Conservation (phyloP, 2,113 vertebrate genomes). For the Silurus glanis region DNA sequence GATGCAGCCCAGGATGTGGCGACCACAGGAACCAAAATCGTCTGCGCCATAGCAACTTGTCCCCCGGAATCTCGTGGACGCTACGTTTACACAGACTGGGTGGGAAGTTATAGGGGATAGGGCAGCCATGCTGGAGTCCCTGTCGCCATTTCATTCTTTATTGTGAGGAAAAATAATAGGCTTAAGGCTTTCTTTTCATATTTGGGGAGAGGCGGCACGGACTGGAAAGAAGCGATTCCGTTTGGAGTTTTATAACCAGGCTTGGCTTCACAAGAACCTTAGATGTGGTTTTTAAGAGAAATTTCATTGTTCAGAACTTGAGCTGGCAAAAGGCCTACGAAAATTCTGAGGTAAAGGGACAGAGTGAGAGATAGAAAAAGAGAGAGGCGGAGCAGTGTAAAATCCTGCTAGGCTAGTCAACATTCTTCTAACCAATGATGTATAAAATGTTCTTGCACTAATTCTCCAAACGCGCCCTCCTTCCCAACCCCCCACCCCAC, state of each 20-base stretch:
- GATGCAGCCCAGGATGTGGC: slow-evolving; percentile 52
- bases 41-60: slow-evolving; percentile 46
- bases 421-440: background rate
- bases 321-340: slow-evolving; percentile 50
- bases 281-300: slow-evolving; percentile 60
- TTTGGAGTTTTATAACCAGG: slow-evolving; percentile 57
- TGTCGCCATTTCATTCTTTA: slow-evolving; percentile 47
- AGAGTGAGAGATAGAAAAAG: slow-evolving; percentile 20
- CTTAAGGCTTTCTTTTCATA: slow-evolving; percentile 74
- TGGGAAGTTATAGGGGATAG: slow-evolving; percentile 41
- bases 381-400: slow-evolving; percentile 64
- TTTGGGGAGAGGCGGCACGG: slow-evolving; percentile 57
- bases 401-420: background rate
- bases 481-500: slow-evolving; percentile 55
- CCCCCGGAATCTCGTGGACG: slow-evolving; percentile 30
- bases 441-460: background rate
- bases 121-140: slow-evolving; percentile 64
- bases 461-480: slow-evolving; percentile 17
- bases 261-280: slow-evolving; percentile 52
- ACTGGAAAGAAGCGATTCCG: slow-evolving; percentile 57
- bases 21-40: slow-evolving; percentile 56
- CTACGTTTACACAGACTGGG: slow-evolving; percentile 46
- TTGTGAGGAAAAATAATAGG: slow-evolving; percentile 74
- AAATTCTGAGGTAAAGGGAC: slow-evolving; percentile 29
- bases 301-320: slow-evolving; percentile 56